Base-by-base conservation (phyloP, 2,797 vertebrate genomes). In the Mastacembelus armatus region DNA sequence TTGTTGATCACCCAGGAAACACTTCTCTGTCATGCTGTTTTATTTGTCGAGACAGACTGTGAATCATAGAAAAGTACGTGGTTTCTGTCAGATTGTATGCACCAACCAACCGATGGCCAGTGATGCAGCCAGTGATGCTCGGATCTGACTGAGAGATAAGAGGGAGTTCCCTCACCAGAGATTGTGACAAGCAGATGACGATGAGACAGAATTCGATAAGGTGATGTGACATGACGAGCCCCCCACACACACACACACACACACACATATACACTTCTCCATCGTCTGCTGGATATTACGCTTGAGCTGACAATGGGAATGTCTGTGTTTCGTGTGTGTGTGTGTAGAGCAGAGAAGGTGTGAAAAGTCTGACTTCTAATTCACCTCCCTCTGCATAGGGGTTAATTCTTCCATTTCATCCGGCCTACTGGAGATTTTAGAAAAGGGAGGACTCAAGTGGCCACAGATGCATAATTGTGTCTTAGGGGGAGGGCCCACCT, bases 311-410 rank as follows among this genome's bases (percentile, higher is more conserved):
- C 33, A 5, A 22, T 36, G 64, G 90, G 89, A 92, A 91, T 91
- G 86, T 60, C 49, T 57, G 48, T 14, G 29, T 59, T 63, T 66
- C 14, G 16, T 50, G 68, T 72, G 54, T 74, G 49, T 54, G 59
- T 61, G 29, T 39, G 35, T 10, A 39, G 58, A 69, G 65, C 29
- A 61, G 51, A 60, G 66, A 86, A 81, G 76, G 90, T 90, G 90
- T 90, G 84, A 91, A 90, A 86, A 81, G 72, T 87, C 59, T 91
- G 92, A 89, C 88, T 90, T 82, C 79, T 84, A 65, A 74, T 90
- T 91, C 89, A 89, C 86, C 89, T 88, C 67, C 59, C 38, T 66
- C 64, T 76, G 57, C 51, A 91, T 90, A 45, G 49, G 91, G 88
- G 90, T 77, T 78, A 54, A 85, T 91, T 92, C 87, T 90, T 80